Evolutionary conservation across 2,797 vertebrate species (phyloP).

Genomic region (Liasis olivaceus): DNA sequence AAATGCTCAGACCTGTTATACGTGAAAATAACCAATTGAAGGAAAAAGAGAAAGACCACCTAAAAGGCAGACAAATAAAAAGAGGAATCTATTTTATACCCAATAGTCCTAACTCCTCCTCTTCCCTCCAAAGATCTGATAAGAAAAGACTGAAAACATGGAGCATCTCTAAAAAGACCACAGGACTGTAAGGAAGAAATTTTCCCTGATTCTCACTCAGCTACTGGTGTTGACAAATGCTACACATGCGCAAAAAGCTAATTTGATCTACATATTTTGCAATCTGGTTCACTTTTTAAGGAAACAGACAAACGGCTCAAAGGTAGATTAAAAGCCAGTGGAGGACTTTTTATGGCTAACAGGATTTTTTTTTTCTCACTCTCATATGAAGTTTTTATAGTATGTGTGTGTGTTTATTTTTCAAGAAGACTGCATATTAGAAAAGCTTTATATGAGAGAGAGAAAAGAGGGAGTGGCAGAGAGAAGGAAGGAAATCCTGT

Average conservation of each 20-base stretch:
- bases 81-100: constrained; percentile 7
- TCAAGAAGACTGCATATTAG: constrained; percentile 15
- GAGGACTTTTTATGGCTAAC: neutral
- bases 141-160: constrained; percentile 1
- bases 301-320: constrained; percentile 44
- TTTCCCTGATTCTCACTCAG: constrained; percentile 8
- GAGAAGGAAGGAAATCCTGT: neutral
- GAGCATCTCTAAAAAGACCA: constrained; percentile 21
- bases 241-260: constrained; percentile 1
- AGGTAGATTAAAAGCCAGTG: constrained; percentile 43
- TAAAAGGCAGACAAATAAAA: neutral
- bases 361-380: neutral
- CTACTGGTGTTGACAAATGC: neutral
- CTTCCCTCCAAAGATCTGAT: constrained; percentile 15
- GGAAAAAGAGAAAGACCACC: constrained; percentile 2
- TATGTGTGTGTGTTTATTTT: constrained; percentile 33
- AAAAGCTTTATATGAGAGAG: neutral
- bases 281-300: constrained; percentile 19
- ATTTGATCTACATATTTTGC: neutral
- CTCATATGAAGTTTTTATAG: neutral
- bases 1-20: neutral
- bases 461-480: neutral
- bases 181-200: neutral
- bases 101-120: neutral
- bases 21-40: neutral